Evolutionary conservation across 2,888 invertebrate species (phyloP).

Genomic region (Agrilus mali): DNA sequence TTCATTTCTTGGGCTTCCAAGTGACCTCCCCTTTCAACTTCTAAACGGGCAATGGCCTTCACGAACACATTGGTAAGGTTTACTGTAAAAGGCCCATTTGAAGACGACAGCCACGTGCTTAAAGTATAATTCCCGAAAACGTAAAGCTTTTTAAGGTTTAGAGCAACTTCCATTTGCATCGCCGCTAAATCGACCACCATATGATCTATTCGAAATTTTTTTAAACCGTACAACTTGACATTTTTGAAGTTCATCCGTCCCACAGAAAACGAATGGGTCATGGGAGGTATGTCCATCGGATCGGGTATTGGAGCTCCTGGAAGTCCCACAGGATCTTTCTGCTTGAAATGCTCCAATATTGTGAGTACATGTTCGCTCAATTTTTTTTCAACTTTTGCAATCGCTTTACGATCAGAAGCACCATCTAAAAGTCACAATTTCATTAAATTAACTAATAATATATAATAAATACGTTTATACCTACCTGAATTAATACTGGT

Average conservation of each 20-base stretch:
- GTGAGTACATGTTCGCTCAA: slow-evolving; percentile 58
- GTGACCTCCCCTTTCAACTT: slow-evolving; percentile 61
- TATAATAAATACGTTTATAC: too few relatives aligned
- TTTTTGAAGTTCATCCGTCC: slow-evolving; percentile 59
- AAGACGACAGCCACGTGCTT: slow-evolving; percentile 51
- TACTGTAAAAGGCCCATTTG: slow-evolving; percentile 67
- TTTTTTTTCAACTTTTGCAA: slow-evolving; percentile 44
- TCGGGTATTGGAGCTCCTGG: slow-evolving; percentile 70
- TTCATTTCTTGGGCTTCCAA: slow-evolving; percentile 65
- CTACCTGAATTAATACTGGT: too few relatives aligned
- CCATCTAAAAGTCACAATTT: too few relatives aligned
- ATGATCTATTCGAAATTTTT: slow-evolving; percentile 62
- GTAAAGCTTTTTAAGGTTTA: slow-evolving; percentile 57
- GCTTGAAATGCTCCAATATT: slow-evolving; percentile 66
- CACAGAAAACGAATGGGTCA: slow-evolving; percentile 57
- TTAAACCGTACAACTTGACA: slow-evolving; percentile 60
- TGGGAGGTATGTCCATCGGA: slow-evolving; percentile 66
- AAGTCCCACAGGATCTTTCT: slow-evolving; percentile 67
- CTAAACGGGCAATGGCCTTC: slow-evolving; percentile 54
- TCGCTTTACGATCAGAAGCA: slow-evolving; percentile 21
- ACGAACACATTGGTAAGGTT: slow-evolving; percentile 58
- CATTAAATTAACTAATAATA: too few relatives aligned
- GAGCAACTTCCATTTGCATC: slow-evolving; percentile 63
- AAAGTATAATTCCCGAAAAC: slow-evolving; percentile 66
- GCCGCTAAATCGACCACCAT: slow-evolving; percentile 58